phyloP scores from a whole-genome alignment of 2,113 vertebrate species.

The Zapus hudsonius region DNA sequence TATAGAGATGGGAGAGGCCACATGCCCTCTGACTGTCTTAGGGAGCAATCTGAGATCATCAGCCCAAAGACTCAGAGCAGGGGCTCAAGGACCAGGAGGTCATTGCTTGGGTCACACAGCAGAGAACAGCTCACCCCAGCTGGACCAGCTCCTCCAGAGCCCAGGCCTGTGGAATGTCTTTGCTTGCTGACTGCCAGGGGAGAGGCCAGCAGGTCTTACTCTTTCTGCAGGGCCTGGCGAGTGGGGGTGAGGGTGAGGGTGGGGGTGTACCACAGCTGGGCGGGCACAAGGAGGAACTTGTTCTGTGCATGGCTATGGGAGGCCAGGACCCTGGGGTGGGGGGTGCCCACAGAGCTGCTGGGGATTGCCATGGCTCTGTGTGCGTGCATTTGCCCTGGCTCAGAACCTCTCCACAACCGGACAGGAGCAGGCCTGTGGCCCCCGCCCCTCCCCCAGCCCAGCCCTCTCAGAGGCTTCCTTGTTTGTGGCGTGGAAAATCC shows the following conservation, averaged over 20 bases:
- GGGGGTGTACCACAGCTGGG: background rate
- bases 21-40: background rate
- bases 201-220: slow-evolving; percentile 6
- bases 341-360: background rate
- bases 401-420: slow-evolving; percentile 36
- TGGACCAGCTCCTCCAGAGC: background rate
- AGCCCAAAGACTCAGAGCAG: background rate
- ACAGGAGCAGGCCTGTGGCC: slow-evolving; percentile 30
- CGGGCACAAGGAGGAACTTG: slow-evolving; percentile 57
- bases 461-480: slow-evolving; percentile 79
- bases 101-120: background rate
- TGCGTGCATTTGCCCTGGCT: background rate
- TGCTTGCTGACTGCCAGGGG: background rate
- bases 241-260: too few relatives aligned
- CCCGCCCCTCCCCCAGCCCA: background rate
- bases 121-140: background rate
- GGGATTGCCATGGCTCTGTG: slow-evolving; percentile 51
- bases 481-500: slow-evolving; percentile 83
- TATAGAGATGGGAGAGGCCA: background rate
- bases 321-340: background rate
- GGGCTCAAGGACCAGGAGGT: background rate
- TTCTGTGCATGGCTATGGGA: background rate
- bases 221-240: background rate
- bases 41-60: background rate
- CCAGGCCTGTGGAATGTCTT: background rate